Evolutionary conservation across 2,113 vertebrate species (phyloP), one percentile per base, ranked within the genome.

Genomic region (Anguilla rostrata): DNA sequence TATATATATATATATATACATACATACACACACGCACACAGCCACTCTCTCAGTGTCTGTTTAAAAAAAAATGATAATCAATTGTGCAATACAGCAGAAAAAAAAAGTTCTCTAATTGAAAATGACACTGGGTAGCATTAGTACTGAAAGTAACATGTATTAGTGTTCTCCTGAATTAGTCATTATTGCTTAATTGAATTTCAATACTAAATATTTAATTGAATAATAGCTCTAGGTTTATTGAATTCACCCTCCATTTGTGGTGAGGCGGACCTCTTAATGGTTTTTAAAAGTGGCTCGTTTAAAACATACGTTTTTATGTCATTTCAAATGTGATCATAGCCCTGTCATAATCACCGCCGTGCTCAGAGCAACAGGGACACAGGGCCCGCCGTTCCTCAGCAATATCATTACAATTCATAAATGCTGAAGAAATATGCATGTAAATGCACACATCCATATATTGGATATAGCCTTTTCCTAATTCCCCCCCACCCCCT

Each of bases 151-250:
- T 78, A 86, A 88, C 90, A 85, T 86, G 88, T 91, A 88, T 89
- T 87, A 90, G 80, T 87, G 86, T 87, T 89, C 86, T 87, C 87
- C 87, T 83, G 90, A 93, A 94, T 90, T 29, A 90, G 89, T 91
- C 88, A 90, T 93, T 92, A 91, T 91, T 91, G 82, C 86, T 88
- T 92, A 92, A 94, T 94, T 94, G 89, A 94, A 94, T 93, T 91
- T 81, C 46, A 82, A 85, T 84, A 88, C 91, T 90, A 93, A 93
- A 93, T 90, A 90, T 92, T 93, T 92, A 93, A 94, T 93, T 90
- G 92, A 93, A 93, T 91, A 89, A 90, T 90, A 87, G 89, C 92
- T 90, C 87, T 80, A 88, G 88, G 86, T 88, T 92, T 91, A 93
- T 91, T 94, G 92, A 91, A 92, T 93, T 89, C 43, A 15, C 85